phyloP scores from a whole-genome alignment of 2,113 vertebrate species.

The Astur gentilis region DNA sequence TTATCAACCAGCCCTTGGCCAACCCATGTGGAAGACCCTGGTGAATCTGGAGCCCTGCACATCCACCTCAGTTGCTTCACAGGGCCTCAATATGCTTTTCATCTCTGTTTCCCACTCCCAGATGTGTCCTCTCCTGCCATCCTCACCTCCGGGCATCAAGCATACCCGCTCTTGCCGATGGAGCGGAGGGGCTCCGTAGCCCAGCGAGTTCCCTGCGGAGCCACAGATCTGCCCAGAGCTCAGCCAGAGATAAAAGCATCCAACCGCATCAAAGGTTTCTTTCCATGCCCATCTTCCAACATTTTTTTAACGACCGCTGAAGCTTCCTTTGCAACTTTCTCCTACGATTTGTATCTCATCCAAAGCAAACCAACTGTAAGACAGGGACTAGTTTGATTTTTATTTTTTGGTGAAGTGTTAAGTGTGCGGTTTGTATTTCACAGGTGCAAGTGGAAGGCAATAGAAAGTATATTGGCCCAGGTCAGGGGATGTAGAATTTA shows the following conservation, averaged over 20 bases:
- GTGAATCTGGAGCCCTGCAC: background rate
- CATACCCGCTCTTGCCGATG: background rate
- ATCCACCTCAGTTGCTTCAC: background rate
- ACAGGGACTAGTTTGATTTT: background rate
- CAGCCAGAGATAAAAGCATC: conserved; percentile 34
- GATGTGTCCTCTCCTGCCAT: background rate
- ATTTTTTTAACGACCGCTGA: background rate
- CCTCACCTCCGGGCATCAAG: background rate
- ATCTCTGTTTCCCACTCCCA: background rate
- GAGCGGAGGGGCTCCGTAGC: background rate
- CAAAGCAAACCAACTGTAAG: background rate
- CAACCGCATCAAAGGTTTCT: background rate
- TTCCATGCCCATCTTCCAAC: background rate
- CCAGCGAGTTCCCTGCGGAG: rapidly evolving
- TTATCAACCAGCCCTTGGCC: background rate
- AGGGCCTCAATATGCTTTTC: background rate
- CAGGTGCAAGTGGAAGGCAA: background rate
- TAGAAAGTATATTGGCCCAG: background rate
- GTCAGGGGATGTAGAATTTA: background rate
- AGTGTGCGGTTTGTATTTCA: background rate
- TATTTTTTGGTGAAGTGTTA: background rate
- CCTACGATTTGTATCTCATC: background rate
- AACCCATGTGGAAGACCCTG: background rate
- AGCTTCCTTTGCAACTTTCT: background rate
- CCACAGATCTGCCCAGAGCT: background rate